Base-by-base conservation (phyloP, 2,113 vertebrate species). In the Gallinago media region DNA sequence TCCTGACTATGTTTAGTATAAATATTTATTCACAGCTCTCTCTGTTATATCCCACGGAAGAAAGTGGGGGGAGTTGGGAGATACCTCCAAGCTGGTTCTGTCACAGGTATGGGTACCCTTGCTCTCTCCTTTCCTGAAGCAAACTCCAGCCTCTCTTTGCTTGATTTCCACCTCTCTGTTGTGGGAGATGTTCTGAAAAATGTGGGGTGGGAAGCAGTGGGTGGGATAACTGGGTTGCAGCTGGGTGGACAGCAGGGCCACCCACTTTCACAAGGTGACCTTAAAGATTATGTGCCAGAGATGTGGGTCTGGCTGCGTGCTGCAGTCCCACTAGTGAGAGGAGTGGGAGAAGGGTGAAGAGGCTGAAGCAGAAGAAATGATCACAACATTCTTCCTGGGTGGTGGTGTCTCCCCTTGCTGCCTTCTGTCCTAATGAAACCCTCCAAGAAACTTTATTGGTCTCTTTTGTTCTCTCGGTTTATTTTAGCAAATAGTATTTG, bases 21-120 rank as follows among this genome's bases (percentile, higher is more conserved):
- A 98, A 97, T 83, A 96, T 97, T 97, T 96, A 95, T 96, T 73
- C 95, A 77, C 52, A 94, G 55, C 52, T 61, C 49, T 95, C 86
- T n/a, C 84, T 72, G 83, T 85, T 88, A 79, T 34, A 91, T 96
- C 38, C 72, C 77, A 75, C 47, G 91, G 74, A 94, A 94, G 47
- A 95, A 63, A 76, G 44, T 54, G 27, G 58, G 20, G 38, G 26
- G 40, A 71, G n/a, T 40, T 21, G 12, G 66, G 79, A 88, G 44
- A 70, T 92, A 29, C 21, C 34, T 79, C 70, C 46, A 75, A 26
- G 22, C 67, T 83, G 74, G 17, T 36, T 63, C 78, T 65, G 50
- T 44, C 59, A 47, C 55, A 78, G 38, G 58, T 71, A 44, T 32
- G 47, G 59, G 23, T 92, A 36, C 44, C 59, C 29, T 59, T 83